Percentiles rank a stretch among this genome's conserved stretches.
Conservation (phyloP, 2,888 invertebrate genomes). For the Stenolophus ochropezus region DNA sequence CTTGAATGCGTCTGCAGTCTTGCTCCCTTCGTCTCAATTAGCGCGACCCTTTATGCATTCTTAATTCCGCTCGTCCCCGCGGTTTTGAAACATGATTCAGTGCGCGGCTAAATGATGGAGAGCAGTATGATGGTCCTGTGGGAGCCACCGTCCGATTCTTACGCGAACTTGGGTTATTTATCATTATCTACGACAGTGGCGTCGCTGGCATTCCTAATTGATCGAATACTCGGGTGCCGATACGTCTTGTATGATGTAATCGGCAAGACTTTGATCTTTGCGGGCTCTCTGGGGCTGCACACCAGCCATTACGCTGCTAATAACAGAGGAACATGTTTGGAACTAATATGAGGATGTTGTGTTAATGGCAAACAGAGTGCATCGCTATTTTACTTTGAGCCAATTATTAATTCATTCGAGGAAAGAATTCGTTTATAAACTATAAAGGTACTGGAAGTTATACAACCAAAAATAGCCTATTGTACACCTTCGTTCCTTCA, state of each 20-base stretch:
- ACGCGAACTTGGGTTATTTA: conserved; percentile 53
- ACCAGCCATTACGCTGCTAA: background rate
- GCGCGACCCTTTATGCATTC: background rate
- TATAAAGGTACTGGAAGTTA: no score
- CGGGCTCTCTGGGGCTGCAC: conserved; percentile 3
- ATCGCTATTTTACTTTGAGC: background rate
- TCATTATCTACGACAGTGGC: conserved; percentile 37
- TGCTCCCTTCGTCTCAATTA: background rate
- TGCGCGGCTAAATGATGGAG: conserved; percentile 41
- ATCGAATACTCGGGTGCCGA: conserved; percentile 46
- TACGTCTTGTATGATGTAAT: conserved; percentile 52
- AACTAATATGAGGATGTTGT: background rate
- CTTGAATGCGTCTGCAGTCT: background rate
- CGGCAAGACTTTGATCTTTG: conserved; percentile 49
- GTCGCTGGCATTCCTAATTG: conserved; percentile 49
- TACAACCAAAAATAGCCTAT: no score
- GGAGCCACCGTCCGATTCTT: conserved; percentile 40
- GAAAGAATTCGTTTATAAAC: no score
- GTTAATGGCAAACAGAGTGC: background rate
- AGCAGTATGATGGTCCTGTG: conserved; percentile 35
- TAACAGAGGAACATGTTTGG: background rate
- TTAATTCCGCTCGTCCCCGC: background rate
- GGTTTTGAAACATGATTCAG: background rate
- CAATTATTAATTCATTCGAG: background rate
- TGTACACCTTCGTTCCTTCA: no score